Base-by-base conservation (phyloP, 2,797 vertebrate genomes). In the Remorina albescens region DNA sequence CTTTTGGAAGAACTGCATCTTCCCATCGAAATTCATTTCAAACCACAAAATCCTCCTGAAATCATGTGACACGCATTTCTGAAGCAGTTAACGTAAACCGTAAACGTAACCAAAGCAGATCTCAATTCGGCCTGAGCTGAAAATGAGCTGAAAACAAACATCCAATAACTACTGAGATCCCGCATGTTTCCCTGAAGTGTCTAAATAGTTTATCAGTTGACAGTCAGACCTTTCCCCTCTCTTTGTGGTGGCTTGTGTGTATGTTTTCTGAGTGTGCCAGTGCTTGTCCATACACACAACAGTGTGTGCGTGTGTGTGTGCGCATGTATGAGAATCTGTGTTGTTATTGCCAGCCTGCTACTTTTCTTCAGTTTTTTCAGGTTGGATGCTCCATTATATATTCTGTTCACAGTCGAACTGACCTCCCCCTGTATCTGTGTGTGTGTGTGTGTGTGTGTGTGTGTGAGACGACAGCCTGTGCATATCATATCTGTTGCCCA, bases 401-500 rank as follows among this genome's bases (percentile, higher is more conserved):
- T 91, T 92, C 91, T 74, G 63, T 80, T 85, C 90, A 92, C 85
- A 82, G 61, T 51, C 42, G 50, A 12, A 41, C 84, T 90, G 90
- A 92, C 89, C 88, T 89, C 88, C 89, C 69, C 19, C 55, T 23
- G 23, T 44, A 63, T 58, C 54, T 46, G 41, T 71, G 36, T 61
- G 57, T 49, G 54, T 39, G 62, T 57, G 64, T 61, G 36, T 49
- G 75, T 69, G 64, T 70, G 50, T 71, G 78, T 60, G 76, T 60
- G 82, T 68, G 66, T 41, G 50, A 71, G 85, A 89, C 64, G 68
- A 89, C 34, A 53, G 67, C 32, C 81, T 82, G 73, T 88, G 90
- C 86, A 93, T 93, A 87, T 88, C 80, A 84, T 87, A 90, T 92
- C 84, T 39, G 76, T 71, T 86, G 80, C 76, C 71, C 73, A 76